These are phyloP conservation scores for Sphaerodactylus townsendi DNA, from an alignment of 2,113 vertebrate genomes.

Conservation along the genomic window DNA sequence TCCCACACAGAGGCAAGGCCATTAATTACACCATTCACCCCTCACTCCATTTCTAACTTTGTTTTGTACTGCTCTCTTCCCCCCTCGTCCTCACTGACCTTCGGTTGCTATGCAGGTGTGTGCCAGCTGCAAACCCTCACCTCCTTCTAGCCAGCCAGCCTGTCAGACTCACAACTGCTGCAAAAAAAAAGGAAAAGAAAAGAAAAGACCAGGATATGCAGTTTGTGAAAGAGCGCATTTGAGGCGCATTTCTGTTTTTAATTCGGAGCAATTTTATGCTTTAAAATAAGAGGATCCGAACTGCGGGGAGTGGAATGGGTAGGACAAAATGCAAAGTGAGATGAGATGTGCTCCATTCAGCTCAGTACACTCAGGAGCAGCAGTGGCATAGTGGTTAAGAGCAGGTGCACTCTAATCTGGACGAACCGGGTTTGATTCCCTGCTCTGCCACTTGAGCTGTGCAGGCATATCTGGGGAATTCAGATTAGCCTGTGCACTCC, in stretches of 20 bases:
- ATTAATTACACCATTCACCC: slow-evolving; percentile 51
- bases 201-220: not conserved
- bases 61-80: not conserved
- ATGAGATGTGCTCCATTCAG: too few species aligned
- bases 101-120: slow-evolving; percentile 22
- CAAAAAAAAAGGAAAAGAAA: too few species aligned
- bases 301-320: not conserved
- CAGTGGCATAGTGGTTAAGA: too few species aligned
- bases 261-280: not conserved
- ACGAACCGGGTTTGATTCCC: too few species aligned
- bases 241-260: not conserved
- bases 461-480: too few species aligned
- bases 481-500: too few species aligned
- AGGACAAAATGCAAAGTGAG: too few species aligned
- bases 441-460: too few species aligned
- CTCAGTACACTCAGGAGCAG: too few species aligned
- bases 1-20: not conserved
- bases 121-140: not conserved
- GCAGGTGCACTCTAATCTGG: too few species aligned
- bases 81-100: not conserved
- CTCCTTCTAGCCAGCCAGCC: not conserved
- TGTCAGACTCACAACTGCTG: not conserved
- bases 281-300: not conserved
- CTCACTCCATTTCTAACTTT: not conserved
- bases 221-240: not conserved